Evolutionary conservation across 2,113 vertebrate genomes (phyloP).

Genomic region (Neofelis nebulosa): DNA sequence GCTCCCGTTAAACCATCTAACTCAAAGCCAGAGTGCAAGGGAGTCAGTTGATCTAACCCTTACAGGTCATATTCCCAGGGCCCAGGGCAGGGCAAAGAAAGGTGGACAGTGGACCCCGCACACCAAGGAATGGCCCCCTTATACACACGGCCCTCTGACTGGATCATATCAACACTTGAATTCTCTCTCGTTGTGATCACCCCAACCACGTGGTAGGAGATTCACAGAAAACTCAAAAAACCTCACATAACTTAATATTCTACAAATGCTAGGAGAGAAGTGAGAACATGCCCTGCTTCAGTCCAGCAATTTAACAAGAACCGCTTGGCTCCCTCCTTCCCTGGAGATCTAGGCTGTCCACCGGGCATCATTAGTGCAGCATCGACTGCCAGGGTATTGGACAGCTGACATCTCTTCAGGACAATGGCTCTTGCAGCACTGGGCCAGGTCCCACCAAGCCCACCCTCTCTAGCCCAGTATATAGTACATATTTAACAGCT

Average conservation of each 20-base stretch:
- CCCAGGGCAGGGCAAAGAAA: neutral
- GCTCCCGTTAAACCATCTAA: neutral
- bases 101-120: neutral
- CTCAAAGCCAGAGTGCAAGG: neutral
- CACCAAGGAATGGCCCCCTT: neutral
- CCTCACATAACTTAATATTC: neutral
- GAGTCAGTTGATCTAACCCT: neutral
- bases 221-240: slow-evolving; percentile 47
- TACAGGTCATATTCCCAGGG: neutral
- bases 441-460: neutral
- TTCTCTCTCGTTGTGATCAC: neutral
- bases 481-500: neutral
- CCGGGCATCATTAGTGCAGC: neutral
- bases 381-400: neutral
- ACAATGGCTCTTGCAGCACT: neutral
- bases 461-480: neutral
- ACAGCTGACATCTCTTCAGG: neutral
- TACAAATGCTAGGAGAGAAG: neutral
- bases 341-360: neutral
- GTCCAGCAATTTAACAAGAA: neutral
- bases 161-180: neutral
- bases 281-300: neutral
- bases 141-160: neutral
- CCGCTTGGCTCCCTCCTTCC: neutral
- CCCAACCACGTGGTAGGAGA: neutral